These are phyloP conservation scores for Amphiura filiformis DNA, from an alignment of 35 echinoderm and acorn worm genomes.

Conservation along the genomic window DNA sequence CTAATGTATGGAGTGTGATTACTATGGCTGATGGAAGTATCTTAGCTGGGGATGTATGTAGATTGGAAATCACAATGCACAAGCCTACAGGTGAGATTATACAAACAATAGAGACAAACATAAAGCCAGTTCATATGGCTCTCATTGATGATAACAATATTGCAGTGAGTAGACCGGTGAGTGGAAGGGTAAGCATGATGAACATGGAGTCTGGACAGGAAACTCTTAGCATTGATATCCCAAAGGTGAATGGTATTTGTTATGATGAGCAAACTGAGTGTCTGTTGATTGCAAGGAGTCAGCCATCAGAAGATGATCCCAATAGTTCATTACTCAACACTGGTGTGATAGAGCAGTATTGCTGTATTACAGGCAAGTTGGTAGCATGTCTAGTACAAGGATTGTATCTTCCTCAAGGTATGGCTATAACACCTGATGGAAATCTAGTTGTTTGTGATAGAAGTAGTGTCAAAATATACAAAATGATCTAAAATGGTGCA, in stretches of 20 bases:
- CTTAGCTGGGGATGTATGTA: background rate
- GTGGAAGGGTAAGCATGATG: background rate
- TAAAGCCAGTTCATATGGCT: background rate
- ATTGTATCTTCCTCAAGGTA: background rate
- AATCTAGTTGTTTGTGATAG: background rate
- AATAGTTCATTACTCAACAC: background rate
- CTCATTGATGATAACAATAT: background rate
- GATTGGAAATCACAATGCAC: background rate
- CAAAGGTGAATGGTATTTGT: background rate
- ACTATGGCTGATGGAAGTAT: background rate
- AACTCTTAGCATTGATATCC: background rate
- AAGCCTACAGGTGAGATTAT: background rate
- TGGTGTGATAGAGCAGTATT: conserved; percentile 1
- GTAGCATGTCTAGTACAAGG: background rate
- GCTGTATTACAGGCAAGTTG: conserved; percentile 6
- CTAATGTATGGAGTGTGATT: background rate
- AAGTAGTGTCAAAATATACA: too few species aligned
- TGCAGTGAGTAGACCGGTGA: background rate
- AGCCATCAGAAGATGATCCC: background rate
- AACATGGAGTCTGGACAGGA: background rate
- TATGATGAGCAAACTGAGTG: background rate
- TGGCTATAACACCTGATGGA: background rate
- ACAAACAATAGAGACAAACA: background rate
- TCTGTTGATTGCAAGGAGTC: background rate
- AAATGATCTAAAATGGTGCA: too few species aligned